These are phyloP conservation scores for Julus scandinavius DNA, from an alignment of 2,888 invertebrate species.

Conservation along the genomic window DNA sequence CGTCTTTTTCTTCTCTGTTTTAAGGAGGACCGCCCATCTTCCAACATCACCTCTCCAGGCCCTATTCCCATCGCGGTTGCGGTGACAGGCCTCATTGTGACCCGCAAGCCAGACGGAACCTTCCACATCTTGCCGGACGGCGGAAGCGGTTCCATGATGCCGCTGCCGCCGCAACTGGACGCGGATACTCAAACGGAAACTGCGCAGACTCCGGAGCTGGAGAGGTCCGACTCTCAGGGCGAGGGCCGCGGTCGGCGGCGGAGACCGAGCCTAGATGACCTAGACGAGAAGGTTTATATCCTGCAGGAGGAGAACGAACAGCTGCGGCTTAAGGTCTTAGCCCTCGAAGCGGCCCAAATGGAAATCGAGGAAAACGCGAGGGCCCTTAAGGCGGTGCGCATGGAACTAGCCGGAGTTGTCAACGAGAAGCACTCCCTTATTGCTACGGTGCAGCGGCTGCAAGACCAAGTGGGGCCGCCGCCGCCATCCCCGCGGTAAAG, in stretches of 20 bases:
- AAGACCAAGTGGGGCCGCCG: slow-evolving; percentile 52
- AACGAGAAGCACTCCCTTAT: slow-evolving; percentile 55
- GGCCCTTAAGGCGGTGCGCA: slow-evolving; percentile 47
- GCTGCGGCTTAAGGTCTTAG: slow-evolving; percentile 47
- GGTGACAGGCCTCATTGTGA: slow-evolving; percentile 76
- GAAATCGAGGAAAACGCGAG: slow-evolving; percentile 52
- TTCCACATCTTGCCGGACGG: slow-evolving; percentile 70
- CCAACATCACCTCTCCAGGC: slow-evolving; percentile 83
- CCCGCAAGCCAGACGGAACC: slow-evolving; percentile 78
- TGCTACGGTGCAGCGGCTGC: slow-evolving; percentile 53
- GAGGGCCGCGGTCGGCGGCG: not conserved
- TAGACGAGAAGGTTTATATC: slow-evolving; percentile 32
- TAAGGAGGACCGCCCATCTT: slow-evolving; percentile 84
- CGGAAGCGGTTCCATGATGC: not conserved
- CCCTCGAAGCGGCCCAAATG: slow-evolving; percentile 4
- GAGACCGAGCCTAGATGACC: not conserved
- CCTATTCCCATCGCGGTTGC: slow-evolving; percentile 81
- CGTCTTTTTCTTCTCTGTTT: slow-evolving; percentile 63
- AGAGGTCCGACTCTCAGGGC: slow-evolving; percentile 19
- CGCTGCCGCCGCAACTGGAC: not conserved
- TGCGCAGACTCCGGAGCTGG: not conserved
- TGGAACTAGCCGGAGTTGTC: slow-evolving; percentile 42
- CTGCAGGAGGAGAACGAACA: slow-evolving; percentile 56
- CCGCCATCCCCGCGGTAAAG: not conserved
- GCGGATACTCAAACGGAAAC: not conserved